phyloP scores from a whole-genome alignment of 2,797 vertebrate species.

The Antrozous pallidus region DNA sequence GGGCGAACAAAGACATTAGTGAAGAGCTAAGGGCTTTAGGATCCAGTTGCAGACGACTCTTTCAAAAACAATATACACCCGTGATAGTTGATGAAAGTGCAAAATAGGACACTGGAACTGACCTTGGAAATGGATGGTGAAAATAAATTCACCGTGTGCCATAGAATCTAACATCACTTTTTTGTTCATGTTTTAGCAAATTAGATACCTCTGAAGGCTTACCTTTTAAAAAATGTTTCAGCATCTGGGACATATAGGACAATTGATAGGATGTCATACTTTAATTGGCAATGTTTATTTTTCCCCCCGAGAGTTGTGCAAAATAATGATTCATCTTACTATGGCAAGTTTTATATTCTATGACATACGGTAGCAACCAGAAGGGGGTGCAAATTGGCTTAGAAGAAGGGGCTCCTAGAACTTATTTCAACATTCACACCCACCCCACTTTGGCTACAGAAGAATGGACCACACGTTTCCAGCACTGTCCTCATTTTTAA shows the following conservation, averaged over 20 bases:
- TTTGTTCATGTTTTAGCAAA: background rate
- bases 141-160: conserved; percentile 23
- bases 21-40: background rate
- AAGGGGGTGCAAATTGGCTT: background rate
- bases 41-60: background rate
- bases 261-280: background rate
- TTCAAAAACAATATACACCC: conserved; percentile 34
- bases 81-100: background rate
- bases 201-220: conserved; percentile 29
- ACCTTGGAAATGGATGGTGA: background rate
- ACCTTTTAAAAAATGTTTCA: background rate
- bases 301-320: background rate
- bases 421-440: background rate
- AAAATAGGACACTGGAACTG: background rate
- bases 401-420: background rate
- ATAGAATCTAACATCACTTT: background rate
- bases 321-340: conserved; percentile 38
- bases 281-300: background rate
- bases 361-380: conserved; percentile 30
- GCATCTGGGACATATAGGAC: background rate
- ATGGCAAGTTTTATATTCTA: conserved; percentile 10
- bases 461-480: background rate
- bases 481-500: background rate
- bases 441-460: background rate
- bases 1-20: conserved; percentile 17